Percentiles rank a stretch among this genome's conserved stretches.
These are phyloP conservation scores for Campylorhamphus procurvoides DNA, from an alignment of 2,113 vertebrate species.

Conservation along the genomic window DNA sequence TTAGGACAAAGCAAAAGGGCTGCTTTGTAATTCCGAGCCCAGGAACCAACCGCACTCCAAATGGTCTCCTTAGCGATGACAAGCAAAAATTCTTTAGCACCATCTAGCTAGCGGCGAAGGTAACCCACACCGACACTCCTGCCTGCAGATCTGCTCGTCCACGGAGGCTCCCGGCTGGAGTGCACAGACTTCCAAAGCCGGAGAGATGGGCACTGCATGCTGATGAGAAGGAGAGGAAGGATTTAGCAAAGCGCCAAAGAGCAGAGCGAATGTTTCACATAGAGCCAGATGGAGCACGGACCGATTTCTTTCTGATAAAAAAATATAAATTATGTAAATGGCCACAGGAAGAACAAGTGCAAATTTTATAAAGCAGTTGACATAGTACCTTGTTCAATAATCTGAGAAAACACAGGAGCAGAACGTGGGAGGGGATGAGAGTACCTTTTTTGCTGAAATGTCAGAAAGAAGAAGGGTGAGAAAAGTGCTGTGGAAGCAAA, in stretches of 20 bases:
- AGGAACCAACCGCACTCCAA: not conserved
- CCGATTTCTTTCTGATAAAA: too few species aligned
- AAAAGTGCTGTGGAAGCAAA: constrained; percentile 25
- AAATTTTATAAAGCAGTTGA: not conserved
- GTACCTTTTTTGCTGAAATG: not conserved
- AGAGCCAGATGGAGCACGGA: not conserved
- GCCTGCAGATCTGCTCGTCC: not conserved
- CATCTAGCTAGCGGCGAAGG: constrained; percentile 53
- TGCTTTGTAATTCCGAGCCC: not conserved
- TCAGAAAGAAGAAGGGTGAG: not conserved
- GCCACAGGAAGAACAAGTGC: not conserved
- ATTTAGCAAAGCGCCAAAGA: not conserved
- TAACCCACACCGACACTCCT: not conserved
- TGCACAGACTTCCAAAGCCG: not conserved
- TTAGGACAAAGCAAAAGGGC: not conserved
- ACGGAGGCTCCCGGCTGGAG: not conserved
- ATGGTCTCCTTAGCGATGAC: not conserved
- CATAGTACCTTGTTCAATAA: not conserved
- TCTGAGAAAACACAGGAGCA: not conserved
- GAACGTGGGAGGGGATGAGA: not conserved
- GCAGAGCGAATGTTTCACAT: accelerated
- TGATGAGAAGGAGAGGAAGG: not conserved
- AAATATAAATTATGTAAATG: not conserved
- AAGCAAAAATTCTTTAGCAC: constrained; percentile 70
- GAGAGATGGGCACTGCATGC: not conserved